Conservation (phyloP, 2,888 invertebrate genomes). For the Teleogryllus oceanicus region DNA sequence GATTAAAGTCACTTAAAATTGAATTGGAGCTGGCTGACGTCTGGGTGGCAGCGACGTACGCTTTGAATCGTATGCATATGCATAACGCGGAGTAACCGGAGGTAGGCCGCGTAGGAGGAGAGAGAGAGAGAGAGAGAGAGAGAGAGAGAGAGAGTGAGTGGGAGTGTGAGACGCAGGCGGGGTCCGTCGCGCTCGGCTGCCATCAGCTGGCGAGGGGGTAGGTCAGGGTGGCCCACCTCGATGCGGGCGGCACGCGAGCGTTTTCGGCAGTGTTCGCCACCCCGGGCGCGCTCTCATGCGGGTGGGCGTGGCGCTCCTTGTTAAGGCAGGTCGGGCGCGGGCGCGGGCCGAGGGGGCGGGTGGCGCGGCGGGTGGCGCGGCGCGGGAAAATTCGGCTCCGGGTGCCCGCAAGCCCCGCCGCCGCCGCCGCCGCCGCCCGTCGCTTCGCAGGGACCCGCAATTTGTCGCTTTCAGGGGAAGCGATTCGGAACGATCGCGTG, state of each 20-base stretch:
- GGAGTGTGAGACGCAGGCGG: too few species aligned
- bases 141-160: not conserved
- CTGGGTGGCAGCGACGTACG: not conserved
- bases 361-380: not conserved
- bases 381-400: not conserved
- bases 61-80: not conserved
- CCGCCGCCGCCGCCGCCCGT: not conserved
- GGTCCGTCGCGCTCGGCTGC: too few species aligned
- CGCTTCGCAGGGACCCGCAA: too few species aligned
- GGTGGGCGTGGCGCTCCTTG: too few species aligned
- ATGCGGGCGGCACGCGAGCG: too few species aligned
- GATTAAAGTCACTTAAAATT: constrained; percentile 9
- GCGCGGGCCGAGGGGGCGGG: not conserved
- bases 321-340: not conserved
- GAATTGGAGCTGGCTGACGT: not conserved
- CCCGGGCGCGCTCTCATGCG: too few species aligned
- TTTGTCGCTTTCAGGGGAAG: not conserved
- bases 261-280: too few species aligned
- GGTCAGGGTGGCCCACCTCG: too few species aligned
- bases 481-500: not conserved
- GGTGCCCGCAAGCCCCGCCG: not conserved
- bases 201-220: too few species aligned
- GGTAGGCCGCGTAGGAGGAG: not conserved
- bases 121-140: not conserved
- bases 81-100: not conserved